Base-by-base conservation (phyloP, 2,888 invertebrate species). In the Parapristionchus giblindavisi region DNA sequence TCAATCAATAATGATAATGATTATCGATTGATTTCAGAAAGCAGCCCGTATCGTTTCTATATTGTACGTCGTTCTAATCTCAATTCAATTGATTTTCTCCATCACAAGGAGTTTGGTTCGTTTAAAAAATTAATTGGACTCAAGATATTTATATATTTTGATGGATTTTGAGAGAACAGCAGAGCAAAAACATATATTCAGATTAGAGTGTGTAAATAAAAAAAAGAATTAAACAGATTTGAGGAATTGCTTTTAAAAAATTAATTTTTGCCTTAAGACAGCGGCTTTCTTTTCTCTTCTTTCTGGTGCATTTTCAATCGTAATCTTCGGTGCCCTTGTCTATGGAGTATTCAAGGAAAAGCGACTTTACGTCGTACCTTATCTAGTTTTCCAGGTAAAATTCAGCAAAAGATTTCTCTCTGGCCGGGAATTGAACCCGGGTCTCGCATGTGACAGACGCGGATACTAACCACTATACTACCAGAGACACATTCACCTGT, bases 311-410 rank as follows among this genome's bases (percentile, higher is more conserved):
- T 87, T 87, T 68, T 78, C 85, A 0, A 77, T 85, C 51, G 87
- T 85, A 32, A 77, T 87, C 43, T 87, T 87, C 76, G 87, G 87
- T 43, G 81, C 80, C 38, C 77, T 87, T 8, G 60, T 84, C 14
- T 87, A 85, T 72, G 87, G 83, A 0, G 83, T 83, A 34, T 85
- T 82, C 80, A 84, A 84, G 43, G 85, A 87, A 74, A 87, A 87
- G 72, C 75, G 84, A 48, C 81, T 84, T 29, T 87, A 85, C 70
- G 74, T 84, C 38, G 77, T 85, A 72, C 87, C 87, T 5, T 87
- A 84, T 76, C 77, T 87, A 32, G 77, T 87, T 27, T 87, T 85
- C 73, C 87, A 87, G 81, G 86, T 85, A 8, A 14, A n/a, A 34
- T 36, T n/a, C 29, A 14, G 61, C 2, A 3, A 56, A 32, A 8